Base-by-base conservation (phyloP, 2,113 vertebrate genomes). In the Siniperca knerii region DNA sequence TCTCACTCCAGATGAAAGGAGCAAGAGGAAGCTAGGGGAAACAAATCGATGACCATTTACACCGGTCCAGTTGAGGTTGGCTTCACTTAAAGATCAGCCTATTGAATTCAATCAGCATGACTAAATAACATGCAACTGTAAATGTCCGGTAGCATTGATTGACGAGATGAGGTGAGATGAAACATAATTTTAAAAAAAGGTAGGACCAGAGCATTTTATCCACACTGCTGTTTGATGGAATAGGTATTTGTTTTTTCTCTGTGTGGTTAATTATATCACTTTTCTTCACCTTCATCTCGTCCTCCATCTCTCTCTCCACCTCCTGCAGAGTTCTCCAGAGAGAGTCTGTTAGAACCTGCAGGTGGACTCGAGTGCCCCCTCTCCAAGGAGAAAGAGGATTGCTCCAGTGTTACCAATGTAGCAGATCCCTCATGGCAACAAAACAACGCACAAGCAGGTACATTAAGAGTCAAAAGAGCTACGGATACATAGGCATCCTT, bases 311-410 rank as follows among this genome's bases (percentile, higher is more conserved):
- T 78, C 60, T 84, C 48, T 85, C 55, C 79, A 21, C 64, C 58
- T 67, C 77, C 83, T 79, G 46, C 86, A 95, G 95, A 94, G 82
- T 95, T 96, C 88, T 96, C 95, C 0, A 94, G 92, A 80, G 94
- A 95, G 68, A 95, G 92, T 81, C 88, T 93, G 82, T 93, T 92
- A 89, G 95, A 96, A 33, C 93, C 89, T 69, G 74, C 87, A 15
- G 92, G 92, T 23, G 94, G 90, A 57, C 80, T 83, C 1, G 89
- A 93, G 75, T 81, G 88, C 64, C 83, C 93, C 50, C 83, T 89
- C 68, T 71, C 92, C 70, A 82, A 90, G 71, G 94, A 94, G 60
- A 87, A 90, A 57, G 86, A 81, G 64, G 91, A 75, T 23, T 62
- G 86, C 46, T 71, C 89, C 72, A 69, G 75, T 18, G 54, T 77